Percentiles rank a stretch among this genome's conserved stretches.
Conservation (phyloP, 1,140 invertebrate species). For the Zaprionus inermis region DNA sequence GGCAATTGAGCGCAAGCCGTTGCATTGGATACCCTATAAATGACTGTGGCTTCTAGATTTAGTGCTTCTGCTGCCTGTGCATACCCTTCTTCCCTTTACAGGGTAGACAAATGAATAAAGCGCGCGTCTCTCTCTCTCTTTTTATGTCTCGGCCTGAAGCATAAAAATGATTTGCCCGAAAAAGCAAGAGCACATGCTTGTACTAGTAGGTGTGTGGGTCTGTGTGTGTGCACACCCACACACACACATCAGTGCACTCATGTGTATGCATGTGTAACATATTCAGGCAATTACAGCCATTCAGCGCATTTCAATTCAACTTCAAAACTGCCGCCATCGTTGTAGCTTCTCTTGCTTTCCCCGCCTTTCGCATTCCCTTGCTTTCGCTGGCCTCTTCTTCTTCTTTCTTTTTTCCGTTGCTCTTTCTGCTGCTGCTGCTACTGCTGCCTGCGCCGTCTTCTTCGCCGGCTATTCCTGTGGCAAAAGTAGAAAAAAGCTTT, state of each 20-base stretch:
- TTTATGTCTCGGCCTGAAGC: constrained; percentile 54
- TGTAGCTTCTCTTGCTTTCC: constrained; percentile 4
- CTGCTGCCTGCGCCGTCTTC: background rate
- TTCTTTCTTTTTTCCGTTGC: background rate
- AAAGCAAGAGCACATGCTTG: constrained; percentile 43
- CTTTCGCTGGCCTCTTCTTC: background rate
- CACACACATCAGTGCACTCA: constrained; percentile 62
- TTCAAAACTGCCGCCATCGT: constrained; percentile 68
- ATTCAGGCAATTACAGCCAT: constrained; percentile 82
- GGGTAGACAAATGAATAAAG: constrained; percentile 55
- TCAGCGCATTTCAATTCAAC: constrained; percentile 81
- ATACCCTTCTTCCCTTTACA: background rate
- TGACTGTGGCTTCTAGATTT: background rate
- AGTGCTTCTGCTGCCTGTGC: background rate
- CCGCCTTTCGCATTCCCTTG: background rate
- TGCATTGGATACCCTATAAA: background rate
- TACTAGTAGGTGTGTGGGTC: constrained; percentile 9
- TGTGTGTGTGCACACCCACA: background rate
- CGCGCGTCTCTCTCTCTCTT: constrained; percentile 55
- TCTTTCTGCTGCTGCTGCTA: too few species aligned
- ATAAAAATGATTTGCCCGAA: constrained; percentile 72
- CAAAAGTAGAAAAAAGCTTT: constrained; percentile 75
- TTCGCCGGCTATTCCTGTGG: constrained; percentile 28
- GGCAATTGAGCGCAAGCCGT: constrained; percentile 10
- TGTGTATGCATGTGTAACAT: constrained; percentile 80